phyloP scores from a whole-genome alignment of 1,140 invertebrate genomes.

The Leptinotarsa texana region DNA sequence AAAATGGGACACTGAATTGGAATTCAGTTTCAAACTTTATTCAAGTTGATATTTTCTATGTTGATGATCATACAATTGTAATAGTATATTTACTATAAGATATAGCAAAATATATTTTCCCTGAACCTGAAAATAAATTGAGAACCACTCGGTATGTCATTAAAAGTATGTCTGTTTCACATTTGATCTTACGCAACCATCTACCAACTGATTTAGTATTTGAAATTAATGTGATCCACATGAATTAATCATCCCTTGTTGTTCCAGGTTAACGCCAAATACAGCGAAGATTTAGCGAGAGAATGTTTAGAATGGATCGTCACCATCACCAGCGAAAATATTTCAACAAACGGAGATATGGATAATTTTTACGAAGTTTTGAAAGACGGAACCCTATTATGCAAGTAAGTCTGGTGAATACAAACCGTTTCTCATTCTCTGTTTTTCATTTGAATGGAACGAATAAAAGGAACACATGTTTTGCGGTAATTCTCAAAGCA shows the following conservation, averaged over 20 bases:
- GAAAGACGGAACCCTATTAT: slow-evolving; percentile 83
- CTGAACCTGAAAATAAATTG: too few species aligned
- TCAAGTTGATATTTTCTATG: too few species aligned
- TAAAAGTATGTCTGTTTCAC: not conserved
- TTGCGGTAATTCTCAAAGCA: too few species aligned
- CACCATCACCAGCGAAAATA: slow-evolving; percentile 76
- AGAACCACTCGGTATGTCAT: too few species aligned
- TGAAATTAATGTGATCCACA: not conserved
- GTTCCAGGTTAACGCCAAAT: slow-evolving; percentile 92
- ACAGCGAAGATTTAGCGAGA: slow-evolving; percentile 87
- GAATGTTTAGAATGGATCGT: slow-evolving; percentile 92
- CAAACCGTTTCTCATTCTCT: too few species aligned
- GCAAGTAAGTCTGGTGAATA: slow-evolving; percentile 66
- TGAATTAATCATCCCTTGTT: not conserved
- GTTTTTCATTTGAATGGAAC: too few species aligned
- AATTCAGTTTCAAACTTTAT: too few species aligned
- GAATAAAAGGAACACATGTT: too few species aligned
- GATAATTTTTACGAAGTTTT: slow-evolving; percentile 90
- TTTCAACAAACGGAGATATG: slow-evolving; percentile 82
- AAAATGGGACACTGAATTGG: too few species aligned
- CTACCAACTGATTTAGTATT: not conserved
- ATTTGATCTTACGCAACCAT: not conserved
- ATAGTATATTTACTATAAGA: too few species aligned
- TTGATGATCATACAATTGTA: too few species aligned
- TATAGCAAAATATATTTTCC: too few species aligned